Evolutionary conservation across 2,797 vertebrate species (phyloP).

Genomic region (Thaleichthys pacificus): DNA sequence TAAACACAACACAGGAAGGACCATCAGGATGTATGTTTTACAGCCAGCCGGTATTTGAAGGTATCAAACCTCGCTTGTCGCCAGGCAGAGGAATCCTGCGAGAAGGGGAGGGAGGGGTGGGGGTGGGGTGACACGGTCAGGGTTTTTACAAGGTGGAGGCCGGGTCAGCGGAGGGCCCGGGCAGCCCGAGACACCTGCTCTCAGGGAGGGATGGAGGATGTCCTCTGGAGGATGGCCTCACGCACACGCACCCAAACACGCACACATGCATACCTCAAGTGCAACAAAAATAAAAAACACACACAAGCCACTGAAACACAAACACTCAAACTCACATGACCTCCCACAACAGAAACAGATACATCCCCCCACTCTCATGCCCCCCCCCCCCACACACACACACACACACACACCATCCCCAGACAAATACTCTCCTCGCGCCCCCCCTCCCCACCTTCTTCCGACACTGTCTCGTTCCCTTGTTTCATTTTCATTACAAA

Average conservation of each 20-base stretch:
- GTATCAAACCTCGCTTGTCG: conserved; percentile 67
- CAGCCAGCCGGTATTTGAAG: conserved; percentile 75
- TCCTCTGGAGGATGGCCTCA: neutral
- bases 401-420: conserved; percentile 16
- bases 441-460: conserved; percentile 37
- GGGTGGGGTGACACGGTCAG: conserved; percentile 44
- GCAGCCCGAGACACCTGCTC: neutral
- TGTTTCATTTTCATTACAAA: conserved; percentile 77
- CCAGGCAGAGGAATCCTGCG: conserved; percentile 73
- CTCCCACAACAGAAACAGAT: neutral
- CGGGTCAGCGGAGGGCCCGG: conserved; percentile 3
- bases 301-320: neutral
- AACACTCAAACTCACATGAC: neutral
- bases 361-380: neutral
- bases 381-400: neutral
- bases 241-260: too few species aligned
- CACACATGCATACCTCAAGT: neutral
- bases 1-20: conserved; percentile 77
- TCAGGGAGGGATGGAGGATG: neutral
- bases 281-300: neutral
- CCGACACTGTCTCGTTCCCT: conserved; percentile 54
- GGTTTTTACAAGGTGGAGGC: neutral
- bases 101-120: conserved; percentile 59
- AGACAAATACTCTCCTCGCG: conserved; percentile 38
- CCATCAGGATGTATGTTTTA: conserved; percentile 79